Base-by-base conservation (phyloP, 2,797 vertebrate species). In the Tympanoctomys barrerae region DNA sequence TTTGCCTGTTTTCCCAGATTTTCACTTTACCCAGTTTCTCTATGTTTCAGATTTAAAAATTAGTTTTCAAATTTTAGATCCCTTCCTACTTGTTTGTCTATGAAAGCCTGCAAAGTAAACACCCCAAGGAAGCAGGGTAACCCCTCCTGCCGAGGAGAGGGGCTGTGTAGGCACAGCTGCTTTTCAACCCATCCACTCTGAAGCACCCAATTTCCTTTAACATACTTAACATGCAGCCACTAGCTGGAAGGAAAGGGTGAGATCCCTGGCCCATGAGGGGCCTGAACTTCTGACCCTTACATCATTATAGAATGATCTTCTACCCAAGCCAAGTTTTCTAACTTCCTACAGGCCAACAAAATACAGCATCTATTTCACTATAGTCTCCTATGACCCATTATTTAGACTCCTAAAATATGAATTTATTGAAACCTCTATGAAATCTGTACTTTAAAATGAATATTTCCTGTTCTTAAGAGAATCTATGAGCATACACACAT, bases 361-460 rank as follows among this genome's bases (percentile, higher is more conserved):
- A 39, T 0, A 22, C 64, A 66, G 0, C n/a, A 39, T 62, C 61
- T 24, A 0, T 46, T 94, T 85, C 39, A 57, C 66, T 71, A 22
- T n/a, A 49, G 7, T 83, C 31, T 64, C 89, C 70, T 33, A 7
- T 42, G 80, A 57, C 36, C 88, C 57, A 13, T 75, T 91, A 78
- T 87, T 77, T 89, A 75, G 49, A 49, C n/a, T 81, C 75, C 59
- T 84, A 89, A 91, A 79, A 68, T 36, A 31, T 6, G 4, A 92
- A 70, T 73, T 92, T 73, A 84, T 93, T 78, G 91, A 89, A 87
- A 75, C 11, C 0, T 82, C 66, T 91, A 18, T 79, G 36, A 89
- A 78, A 81, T 77, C 78, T n/a, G 36, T 82, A 71, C 52, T 92
- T 93, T 78, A 39, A 92, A 87, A 89, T 78, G 71, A 85, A 9